These are phyloP conservation scores for Trypoxylus dichotomus DNA, from an alignment of 1,140 invertebrate genomes.

Conservation along the genomic window DNA sequence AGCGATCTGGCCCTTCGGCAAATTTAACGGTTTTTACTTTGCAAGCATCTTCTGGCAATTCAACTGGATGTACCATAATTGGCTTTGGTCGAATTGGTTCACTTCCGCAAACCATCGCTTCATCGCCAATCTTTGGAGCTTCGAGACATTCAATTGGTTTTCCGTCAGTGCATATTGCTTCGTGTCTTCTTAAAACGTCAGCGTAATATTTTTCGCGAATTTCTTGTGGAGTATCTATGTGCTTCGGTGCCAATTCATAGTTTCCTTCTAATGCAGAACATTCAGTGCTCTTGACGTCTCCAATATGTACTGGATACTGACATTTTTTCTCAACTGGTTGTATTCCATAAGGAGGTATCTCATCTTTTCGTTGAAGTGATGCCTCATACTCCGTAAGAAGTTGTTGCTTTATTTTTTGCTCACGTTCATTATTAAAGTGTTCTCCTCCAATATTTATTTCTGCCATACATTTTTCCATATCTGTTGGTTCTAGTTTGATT, in stretches of 20 bases:
- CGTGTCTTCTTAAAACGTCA: slow-evolving; percentile 43
- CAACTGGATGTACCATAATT: slow-evolving; percentile 46
- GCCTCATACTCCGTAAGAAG: slow-evolving; percentile 46
- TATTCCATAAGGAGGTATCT: slow-evolving; percentile 47
- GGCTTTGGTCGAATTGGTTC: slow-evolving; percentile 34
- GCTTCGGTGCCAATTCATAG: slow-evolving; percentile 42
- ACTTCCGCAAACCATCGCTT: background rate
- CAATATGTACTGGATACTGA: slow-evolving; percentile 43
- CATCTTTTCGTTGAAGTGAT: slow-evolving; percentile 38
- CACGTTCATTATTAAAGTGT: slow-evolving; percentile 34
- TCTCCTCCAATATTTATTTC: slow-evolving; percentile 48
- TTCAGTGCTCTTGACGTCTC: slow-evolving; percentile 41
- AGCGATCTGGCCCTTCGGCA: slow-evolving; percentile 41
- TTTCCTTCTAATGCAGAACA: slow-evolving; percentile 35
- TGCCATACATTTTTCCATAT: slow-evolving; percentile 56
- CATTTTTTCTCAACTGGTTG: slow-evolving; percentile 44
- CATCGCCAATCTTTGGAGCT: slow-evolving; percentile 34
- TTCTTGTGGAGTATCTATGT: slow-evolving; percentile 50
- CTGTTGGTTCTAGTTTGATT: slow-evolving; percentile 52
- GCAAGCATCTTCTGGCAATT: slow-evolving; percentile 43
- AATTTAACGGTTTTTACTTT: slow-evolving; percentile 44
- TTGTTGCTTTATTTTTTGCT: slow-evolving; percentile 32
- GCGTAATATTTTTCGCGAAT: slow-evolving; percentile 47
- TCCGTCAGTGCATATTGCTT: slow-evolving; percentile 41
- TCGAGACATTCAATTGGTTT: slow-evolving; percentile 42